These are phyloP conservation scores for Oxystoma pomonae DNA, from an alignment of 2,888 invertebrate genomes.

Conservation along the genomic window DNA sequence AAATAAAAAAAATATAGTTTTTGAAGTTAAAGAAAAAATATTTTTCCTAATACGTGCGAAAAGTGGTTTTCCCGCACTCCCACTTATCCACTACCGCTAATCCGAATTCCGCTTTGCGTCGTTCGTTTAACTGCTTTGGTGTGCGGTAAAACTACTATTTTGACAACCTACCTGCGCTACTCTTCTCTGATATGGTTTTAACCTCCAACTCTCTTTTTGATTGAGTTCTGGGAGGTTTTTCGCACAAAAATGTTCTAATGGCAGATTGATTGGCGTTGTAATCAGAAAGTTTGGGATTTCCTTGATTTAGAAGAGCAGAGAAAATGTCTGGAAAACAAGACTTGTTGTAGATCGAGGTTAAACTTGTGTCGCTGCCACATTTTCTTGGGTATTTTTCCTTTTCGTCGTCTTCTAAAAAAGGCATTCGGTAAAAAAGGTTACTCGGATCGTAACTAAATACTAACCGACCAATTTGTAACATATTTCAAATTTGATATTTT, in stretches of 20 bases:
- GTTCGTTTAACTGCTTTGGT: no score
- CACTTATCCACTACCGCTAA: no score
- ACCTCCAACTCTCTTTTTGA: constrained; percentile 3
- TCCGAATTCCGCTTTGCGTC: no score
- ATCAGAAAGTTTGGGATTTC: constrained; percentile 13
- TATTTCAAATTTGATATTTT: no score
- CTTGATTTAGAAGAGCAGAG: constrained; percentile 27
- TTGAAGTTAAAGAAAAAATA: no score
- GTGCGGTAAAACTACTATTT: no score
- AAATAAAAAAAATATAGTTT: no score
- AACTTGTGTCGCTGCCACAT: constrained; percentile 19
- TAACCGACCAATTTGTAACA: no score
- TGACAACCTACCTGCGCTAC: constrained; percentile 17
- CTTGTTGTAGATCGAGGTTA: constrained; percentile 16
- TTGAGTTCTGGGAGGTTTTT: constrained; percentile 18
- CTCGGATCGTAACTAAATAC: no score
- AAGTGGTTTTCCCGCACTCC: no score
- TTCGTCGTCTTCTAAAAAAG: constrained; percentile 1
- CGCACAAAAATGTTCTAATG: constrained; percentile 19
- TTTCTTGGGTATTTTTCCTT: constrained; percentile 10
- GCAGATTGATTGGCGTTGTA: constrained; percentile 8
- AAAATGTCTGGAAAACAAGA: constrained; percentile 27
- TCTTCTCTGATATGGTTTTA: constrained; percentile 3
- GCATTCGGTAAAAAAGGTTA: no score
- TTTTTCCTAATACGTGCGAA: no score